Evolutionary conservation across 2,797 vertebrate genomes (phyloP).

Genomic region (Phoebastria nigripes): DNA sequence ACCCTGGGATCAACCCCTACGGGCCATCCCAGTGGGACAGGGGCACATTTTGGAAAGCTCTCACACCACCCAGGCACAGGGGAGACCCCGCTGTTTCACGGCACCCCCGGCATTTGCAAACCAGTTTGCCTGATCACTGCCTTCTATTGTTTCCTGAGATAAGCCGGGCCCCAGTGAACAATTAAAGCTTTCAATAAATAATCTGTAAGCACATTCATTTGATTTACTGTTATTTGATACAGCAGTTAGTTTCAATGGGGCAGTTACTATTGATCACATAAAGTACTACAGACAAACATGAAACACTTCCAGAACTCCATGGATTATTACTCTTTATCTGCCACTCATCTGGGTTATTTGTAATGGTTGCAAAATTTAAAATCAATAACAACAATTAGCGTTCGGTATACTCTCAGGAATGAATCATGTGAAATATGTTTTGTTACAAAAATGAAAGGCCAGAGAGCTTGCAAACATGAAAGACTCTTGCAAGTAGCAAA

Average conservation of each 20-base stretch:
- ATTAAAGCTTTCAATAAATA: constrained; percentile 87
- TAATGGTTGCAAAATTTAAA: constrained; percentile 82
- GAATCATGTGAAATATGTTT: constrained; percentile 72
- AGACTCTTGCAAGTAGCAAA: background rate
- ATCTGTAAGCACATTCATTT: constrained; percentile 84
- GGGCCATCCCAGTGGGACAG: background rate
- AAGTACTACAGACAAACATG: constrained; percentile 82
- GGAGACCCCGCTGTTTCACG: background rate
- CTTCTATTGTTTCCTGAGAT: constrained; percentile 78
- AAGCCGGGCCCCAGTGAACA: constrained; percentile 82
- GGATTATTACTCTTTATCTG: constrained; percentile 84
- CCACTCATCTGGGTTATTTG: constrained; percentile 80
- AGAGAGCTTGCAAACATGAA: background rate
- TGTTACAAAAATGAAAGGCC: constrained; percentile 65
- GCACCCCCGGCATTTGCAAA: constrained; percentile 38
- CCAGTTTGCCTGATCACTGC: constrained; percentile 48
- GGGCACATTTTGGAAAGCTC: background rate
- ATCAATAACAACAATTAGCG: constrained; percentile 84
- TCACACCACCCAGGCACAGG: background rate
- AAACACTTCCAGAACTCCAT: constrained; percentile 81
- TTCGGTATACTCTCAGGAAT: constrained; percentile 70
- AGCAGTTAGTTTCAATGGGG: constrained; percentile 85
- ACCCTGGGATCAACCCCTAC: background rate
- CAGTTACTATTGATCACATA: constrained; percentile 86
- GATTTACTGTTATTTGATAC: constrained; percentile 87